Percentiles rank a stretch among this genome's conserved stretches.
phyloP scores from a whole-genome alignment of 2,888 invertebrate species.

The Xylota segnis region DNA sequence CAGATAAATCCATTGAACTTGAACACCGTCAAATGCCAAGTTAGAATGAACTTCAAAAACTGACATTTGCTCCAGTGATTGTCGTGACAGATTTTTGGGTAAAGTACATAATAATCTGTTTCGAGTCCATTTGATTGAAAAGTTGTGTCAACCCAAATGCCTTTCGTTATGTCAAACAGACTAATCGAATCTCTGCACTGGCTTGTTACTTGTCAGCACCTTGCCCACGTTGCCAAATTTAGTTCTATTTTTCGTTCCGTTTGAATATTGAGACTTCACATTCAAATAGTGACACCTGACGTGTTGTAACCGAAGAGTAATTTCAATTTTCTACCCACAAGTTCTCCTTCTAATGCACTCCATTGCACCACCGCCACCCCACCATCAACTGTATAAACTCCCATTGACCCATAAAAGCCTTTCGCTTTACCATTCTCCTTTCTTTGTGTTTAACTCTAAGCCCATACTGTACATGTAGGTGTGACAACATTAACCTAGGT shows the following conservation, averaged over 20 bases:
- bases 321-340: constrained; percentile 3
- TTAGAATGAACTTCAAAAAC: no score
- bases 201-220: no score
- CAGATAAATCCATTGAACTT: no score
- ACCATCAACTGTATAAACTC: background rate
- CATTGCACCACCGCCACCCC: background rate
- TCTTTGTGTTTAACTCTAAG: background rate
- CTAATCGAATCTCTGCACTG: no score
- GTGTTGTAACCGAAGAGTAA: background rate
- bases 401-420: constrained; percentile 34
- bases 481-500: constrained; percentile 18
- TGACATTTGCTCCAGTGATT: no score
- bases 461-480: background rate
- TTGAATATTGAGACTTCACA: constrained; percentile 1
- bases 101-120: no score
- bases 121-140: no score
- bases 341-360: background rate
- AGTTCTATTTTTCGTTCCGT: background rate
- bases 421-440: background rate
- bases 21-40: no score
- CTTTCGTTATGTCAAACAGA: no score
- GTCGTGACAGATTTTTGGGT: no score
- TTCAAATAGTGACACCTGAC: constrained; percentile 24
- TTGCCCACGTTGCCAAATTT: no score
- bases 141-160: no score